Evolutionary conservation across 2,113 vertebrate genomes (phyloP).

Genomic region (Misgurnus anguillicaudatus): DNA sequence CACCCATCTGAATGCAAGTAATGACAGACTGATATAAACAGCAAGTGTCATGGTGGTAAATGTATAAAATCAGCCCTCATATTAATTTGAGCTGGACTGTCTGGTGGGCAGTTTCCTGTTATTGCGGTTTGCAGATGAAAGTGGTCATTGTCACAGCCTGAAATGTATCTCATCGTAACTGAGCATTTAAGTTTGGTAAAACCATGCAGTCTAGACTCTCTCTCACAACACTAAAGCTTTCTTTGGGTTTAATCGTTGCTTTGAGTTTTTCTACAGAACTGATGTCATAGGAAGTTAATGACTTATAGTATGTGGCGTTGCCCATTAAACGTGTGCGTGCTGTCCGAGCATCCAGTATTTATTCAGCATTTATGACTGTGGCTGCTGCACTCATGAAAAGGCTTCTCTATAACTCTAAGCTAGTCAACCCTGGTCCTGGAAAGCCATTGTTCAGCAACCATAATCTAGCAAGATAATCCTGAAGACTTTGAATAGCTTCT

Average conservation of each 20-base stretch:
- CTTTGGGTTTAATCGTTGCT: no score
- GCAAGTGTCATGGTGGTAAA: constrained; percentile 11
- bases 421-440: neutral
- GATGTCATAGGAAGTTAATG: no score
- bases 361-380: neutral
- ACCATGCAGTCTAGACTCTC: constrained; percentile 6
- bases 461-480: no score
- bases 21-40: constrained; percentile 35
- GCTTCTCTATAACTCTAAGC: neutral
- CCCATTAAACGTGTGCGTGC: constrained; percentile 6
- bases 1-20: constrained; percentile 27
- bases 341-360: neutral
- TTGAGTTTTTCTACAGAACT: no score
- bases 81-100: constrained; percentile 30
- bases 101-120: constrained; percentile 51
- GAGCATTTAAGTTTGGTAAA: no score
- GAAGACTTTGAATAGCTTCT: no score
- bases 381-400: neutral
- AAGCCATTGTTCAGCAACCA: no score
- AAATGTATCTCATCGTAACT: constrained; percentile 34
- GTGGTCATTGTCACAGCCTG: constrained; percentile 40
- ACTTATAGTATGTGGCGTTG: constrained; percentile 1
- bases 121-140: constrained; percentile 48
- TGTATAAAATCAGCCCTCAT: constrained; percentile 40
- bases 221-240: neutral